A percentile compares a stretch with the other conserved stretches of the same genome.
Conservation (phyloP, 1,140 invertebrate genomes). For the Cryptotermes secundus region DNA sequence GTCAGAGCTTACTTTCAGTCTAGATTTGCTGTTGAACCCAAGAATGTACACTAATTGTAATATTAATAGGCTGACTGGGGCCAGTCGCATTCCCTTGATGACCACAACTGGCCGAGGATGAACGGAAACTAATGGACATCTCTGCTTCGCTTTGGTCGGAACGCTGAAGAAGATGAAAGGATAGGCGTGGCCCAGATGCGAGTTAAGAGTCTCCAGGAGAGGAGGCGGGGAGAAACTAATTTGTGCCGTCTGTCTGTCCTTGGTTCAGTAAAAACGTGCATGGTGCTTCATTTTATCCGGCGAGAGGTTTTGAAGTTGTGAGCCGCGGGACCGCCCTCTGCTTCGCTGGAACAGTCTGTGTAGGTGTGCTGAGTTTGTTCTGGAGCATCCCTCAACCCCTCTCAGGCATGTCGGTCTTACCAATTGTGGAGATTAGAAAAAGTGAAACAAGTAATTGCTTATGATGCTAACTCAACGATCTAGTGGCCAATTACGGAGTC, state of each 20-base stretch:
- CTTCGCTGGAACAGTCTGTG: neutral
- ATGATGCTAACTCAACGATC: too few relatives aligned
- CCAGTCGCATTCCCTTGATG: neutral
- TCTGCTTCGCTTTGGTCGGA: neutral
- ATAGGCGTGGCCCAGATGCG: neutral
- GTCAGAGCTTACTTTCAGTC: too few relatives aligned
- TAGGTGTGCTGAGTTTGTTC: neutral
- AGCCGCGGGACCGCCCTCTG: neutral
- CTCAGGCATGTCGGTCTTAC: neutral
- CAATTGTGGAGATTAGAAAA: neutral
- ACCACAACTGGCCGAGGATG: neutral
- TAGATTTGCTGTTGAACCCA: too few relatives aligned
- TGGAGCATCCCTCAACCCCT: neutral
- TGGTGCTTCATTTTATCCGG: constrained; percentile 10
- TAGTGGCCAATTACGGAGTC: too few relatives aligned
- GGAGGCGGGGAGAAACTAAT: neutral
- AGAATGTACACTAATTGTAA: too few relatives aligned
- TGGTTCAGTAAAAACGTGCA: neutral
- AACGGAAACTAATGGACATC: neutral
- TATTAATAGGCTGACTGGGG: too few relatives aligned
- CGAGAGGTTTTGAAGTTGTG: neutral
- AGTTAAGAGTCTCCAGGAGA: neutral
- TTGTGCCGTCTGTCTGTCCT: neutral
- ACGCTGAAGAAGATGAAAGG: constrained; percentile 1
- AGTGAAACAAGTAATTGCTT: too few relatives aligned